phyloP scores from a whole-genome alignment of 1,140 invertebrate species.

The Ectropis grisescens region DNA sequence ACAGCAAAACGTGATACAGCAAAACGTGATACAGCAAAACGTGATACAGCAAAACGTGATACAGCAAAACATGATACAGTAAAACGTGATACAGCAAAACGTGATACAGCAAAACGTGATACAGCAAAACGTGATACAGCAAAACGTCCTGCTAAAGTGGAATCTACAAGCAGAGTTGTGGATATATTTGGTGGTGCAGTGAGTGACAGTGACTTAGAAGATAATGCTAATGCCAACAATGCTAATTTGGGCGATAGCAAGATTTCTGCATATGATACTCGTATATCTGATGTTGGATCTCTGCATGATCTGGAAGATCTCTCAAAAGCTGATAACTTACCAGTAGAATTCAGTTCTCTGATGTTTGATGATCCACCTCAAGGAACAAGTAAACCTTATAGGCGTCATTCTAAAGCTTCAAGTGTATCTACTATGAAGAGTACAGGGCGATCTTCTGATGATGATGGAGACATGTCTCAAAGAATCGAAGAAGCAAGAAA shows the following conservation, averaged over 20 bases:
- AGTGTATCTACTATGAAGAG: no score
- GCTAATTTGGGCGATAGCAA: conserved; percentile 85
- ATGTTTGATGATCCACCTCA: neutral
- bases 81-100: no score
- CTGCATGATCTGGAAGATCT: conserved; percentile 74
- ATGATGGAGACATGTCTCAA: conserved; percentile 59
- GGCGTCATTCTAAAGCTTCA: no score
- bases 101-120: neutral
- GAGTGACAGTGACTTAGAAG: conserved; percentile 86
- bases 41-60: no score
- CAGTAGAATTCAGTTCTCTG: conserved; percentile 27
- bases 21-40: no score
- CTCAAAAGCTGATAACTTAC: conserved; percentile 17
- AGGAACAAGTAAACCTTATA: no score
- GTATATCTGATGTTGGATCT: conserved; percentile 81
- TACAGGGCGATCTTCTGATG: conserved; percentile 31
- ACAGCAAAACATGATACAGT: no score
- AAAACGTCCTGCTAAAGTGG: neutral
- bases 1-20: no score
- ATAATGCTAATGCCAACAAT: conserved; percentile 79
- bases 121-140: neutral
- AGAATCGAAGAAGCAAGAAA: conserved; percentile 73
- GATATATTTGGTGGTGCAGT: conserved; percentile 92
- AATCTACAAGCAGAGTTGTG: conserved; percentile 22
- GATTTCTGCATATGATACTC: conserved; percentile 81